Percentiles rank a stretch among this genome's conserved stretches.
phyloP scores from a whole-genome alignment of 1,140 invertebrate species.

The Helicorthomorpha holstii region DNA sequence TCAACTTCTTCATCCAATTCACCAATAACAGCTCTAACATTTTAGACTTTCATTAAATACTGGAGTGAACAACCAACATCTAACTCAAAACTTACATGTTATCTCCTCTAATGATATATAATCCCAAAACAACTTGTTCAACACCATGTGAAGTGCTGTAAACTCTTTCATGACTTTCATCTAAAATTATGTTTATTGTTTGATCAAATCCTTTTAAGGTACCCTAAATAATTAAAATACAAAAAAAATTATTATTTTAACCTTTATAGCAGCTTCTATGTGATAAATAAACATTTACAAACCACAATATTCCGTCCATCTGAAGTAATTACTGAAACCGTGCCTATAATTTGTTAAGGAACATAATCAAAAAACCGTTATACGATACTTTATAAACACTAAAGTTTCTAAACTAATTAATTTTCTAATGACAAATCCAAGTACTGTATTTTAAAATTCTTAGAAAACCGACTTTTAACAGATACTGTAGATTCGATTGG shows the following conservation, averaged over 20 bases:
- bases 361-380: neutral
- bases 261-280: neutral
- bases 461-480: slow-evolving; percentile 23
- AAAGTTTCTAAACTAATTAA: neutral
- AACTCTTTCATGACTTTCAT: slow-evolving; percentile 93
- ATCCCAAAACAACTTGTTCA: slow-evolving; percentile 86
- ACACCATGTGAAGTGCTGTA: slow-evolving; percentile 81
- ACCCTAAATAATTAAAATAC: slow-evolving; percentile 40
- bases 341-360: slow-evolving; percentile 35
- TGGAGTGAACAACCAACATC: slow-evolving; percentile 13
- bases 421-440: neutral
- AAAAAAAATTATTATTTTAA: slow-evolving; percentile 11
- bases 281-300: slow-evolving; percentile 27
- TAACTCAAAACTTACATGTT: slow-evolving; percentile 56
- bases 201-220: slow-evolving; percentile 89
- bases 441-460: neutral
- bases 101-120: slow-evolving; percentile 94
- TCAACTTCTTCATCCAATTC: slow-evolving; percentile 83
- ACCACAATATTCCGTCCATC: slow-evolving; percentile 92
- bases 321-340: slow-evolving; percentile 82
- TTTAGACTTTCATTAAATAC: neutral
- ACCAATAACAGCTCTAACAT: slow-evolving; percentile 64
- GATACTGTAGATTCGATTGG: neutral
- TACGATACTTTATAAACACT: neutral
- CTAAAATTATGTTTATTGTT: slow-evolving; percentile 92